Percentiles rank a stretch among this genome's conserved stretches.
These are phyloP conservation scores for Pheosia tremula DNA, from an alignment of 2,888 invertebrate species.

Conservation along the genomic window DNA sequence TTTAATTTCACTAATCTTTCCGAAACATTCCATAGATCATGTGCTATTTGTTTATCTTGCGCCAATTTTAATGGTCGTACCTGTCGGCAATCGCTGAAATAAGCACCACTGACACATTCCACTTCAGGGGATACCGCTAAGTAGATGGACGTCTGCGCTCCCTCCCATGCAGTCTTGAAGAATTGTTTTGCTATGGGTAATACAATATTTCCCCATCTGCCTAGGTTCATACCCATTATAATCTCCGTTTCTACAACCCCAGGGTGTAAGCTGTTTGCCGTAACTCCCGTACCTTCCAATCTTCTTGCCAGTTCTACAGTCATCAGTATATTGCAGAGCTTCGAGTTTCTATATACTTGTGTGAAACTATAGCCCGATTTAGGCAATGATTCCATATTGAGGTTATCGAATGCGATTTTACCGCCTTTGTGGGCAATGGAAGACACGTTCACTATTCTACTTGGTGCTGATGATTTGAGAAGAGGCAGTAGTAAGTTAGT, in stretches of 20 bases:
- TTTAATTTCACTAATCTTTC: constrained; percentile 52
- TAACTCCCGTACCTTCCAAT: constrained; percentile 88
- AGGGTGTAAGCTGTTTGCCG: constrained; percentile 92
- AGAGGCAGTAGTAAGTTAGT: constrained; percentile 84
- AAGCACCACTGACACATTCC: constrained; percentile 83
- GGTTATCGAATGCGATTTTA: constrained; percentile 53
- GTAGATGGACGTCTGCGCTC: constrained; percentile 82
- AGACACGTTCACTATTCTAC: constrained; percentile 69
- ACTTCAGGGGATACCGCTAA: constrained; percentile 81
- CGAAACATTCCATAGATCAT: constrained; percentile 86
- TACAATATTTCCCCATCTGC: constrained; percentile 52
- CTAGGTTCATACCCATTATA: constrained; percentile 76
- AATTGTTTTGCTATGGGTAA: constrained; percentile 54
- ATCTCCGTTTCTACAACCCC: constrained; percentile 87
- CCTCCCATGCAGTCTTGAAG: constrained; percentile 59
- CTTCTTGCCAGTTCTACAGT: constrained; percentile 88
- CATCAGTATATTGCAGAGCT: constrained; percentile 90
- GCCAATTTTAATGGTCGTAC: constrained; percentile 65
- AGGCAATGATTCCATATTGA: constrained; percentile 51
- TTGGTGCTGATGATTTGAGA: constrained; percentile 64
- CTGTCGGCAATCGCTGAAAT: constrained; percentile 84
- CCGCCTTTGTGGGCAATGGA: constrained; percentile 55
- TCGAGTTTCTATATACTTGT: constrained; percentile 80
- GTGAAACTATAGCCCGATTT: constrained; percentile 28
- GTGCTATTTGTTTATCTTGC: constrained; percentile 75